Evolutionary conservation across 2,113 vertebrate genomes (phyloP).

Genomic region (Acrocephalus kingi): DNA sequence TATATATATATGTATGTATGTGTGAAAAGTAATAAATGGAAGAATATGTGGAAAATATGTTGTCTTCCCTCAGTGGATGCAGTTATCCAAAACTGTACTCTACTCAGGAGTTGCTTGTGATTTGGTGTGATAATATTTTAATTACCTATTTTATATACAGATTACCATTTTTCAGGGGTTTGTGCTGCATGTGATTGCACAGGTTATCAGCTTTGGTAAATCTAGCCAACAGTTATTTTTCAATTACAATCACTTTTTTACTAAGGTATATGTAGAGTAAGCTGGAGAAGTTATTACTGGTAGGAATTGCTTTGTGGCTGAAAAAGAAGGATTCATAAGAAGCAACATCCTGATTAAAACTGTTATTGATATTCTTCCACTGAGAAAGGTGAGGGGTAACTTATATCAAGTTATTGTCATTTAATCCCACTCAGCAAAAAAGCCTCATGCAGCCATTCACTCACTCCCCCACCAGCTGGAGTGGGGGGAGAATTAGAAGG

Average conservation of each 20-base stretch:
- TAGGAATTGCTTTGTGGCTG: neutral
- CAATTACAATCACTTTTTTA: neutral
- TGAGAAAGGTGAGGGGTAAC: neutral
- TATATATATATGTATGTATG: accelerated
- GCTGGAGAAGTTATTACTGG: neutral
- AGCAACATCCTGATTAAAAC: neutral
- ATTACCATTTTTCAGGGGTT: neutral
- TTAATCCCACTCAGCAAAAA: neutral
- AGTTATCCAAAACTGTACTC: neutral
- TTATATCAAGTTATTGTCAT: neutral
- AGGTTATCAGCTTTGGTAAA: neutral
- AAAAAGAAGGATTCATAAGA: neutral
- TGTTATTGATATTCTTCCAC: neutral
- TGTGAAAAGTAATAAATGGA: neutral
- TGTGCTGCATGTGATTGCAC: neutral
- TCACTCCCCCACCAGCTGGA: accelerated
- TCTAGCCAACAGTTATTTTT: neutral
- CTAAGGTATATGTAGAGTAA: neutral
- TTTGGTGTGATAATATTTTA: neutral
- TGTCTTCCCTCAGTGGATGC: neutral
- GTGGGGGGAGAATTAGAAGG: neutral
- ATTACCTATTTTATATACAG: neutral
- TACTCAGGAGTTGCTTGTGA: neutral
- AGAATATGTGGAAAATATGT: neutral
- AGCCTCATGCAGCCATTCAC: neutral